phyloP scores from a whole-genome alignment of 1,140 invertebrate species.

The Apis laboriosa region DNA sequence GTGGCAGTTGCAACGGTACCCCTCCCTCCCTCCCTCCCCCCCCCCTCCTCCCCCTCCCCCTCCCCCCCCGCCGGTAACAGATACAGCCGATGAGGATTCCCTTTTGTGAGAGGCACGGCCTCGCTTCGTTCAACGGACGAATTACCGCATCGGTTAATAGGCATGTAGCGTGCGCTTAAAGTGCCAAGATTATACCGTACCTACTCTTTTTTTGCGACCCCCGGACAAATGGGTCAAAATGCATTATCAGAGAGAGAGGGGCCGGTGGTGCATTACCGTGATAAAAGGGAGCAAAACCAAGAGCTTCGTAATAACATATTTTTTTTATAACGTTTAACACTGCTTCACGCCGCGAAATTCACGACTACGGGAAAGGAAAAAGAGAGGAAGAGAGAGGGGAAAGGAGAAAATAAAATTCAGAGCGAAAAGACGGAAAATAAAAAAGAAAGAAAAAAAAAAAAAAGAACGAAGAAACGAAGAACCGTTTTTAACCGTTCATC shows the following conservation, averaged over 20 bases:
- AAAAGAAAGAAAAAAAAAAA: neutral
- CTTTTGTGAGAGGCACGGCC: neutral
- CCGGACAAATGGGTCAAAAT: constrained; percentile 46
- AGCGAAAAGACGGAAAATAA: too few species aligned
- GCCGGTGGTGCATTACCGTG: constrained; percentile 40
- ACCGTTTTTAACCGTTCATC: constrained; percentile 3
- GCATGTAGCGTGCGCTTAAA: constrained; percentile 44
- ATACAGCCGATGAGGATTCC: neutral
- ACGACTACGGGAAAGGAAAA: neutral
- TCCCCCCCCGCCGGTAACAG: neutral
- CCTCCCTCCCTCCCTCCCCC: neutral
- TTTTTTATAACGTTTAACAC: constrained; percentile 48
- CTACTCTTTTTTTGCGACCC: constrained; percentile 18
- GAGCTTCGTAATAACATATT: constrained; percentile 43
- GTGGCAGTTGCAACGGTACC: constrained; percentile 17
- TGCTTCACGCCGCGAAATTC: neutral
- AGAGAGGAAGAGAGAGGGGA: neutral
- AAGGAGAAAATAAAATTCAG: neutral
- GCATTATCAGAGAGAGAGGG: constrained; percentile 33
- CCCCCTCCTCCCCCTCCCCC: too few species aligned
- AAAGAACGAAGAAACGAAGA: neutral
- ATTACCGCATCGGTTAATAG: constrained; percentile 51
- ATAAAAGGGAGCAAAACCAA: constrained; percentile 45
- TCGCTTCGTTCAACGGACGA: constrained; percentile 7
- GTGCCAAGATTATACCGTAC: constrained; percentile 48